Conservation (phyloP, 2,888 invertebrate genomes). For the Nasonia oneida region DNA sequence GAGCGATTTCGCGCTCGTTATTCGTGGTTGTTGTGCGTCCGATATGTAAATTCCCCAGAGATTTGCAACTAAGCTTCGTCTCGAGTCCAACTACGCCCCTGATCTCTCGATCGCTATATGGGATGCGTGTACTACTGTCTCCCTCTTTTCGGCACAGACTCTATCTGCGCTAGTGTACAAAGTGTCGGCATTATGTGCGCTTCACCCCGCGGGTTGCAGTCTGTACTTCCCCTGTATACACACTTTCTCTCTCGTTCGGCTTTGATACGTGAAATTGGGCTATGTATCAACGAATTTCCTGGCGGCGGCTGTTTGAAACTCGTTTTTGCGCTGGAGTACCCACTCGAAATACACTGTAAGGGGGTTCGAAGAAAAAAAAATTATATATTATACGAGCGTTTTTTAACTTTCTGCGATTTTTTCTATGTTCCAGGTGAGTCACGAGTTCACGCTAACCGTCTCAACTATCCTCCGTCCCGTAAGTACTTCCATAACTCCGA, state of each 20-base stretch:
- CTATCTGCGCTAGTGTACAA: neutral
- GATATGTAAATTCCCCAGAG: neutral
- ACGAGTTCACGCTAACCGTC: neutral
- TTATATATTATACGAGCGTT: neutral
- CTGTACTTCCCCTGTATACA: neutral
- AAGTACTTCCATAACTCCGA: neutral
- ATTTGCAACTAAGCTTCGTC: neutral
- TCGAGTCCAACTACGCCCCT: neutral
- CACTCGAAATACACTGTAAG: neutral
- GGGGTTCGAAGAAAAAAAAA: neutral
- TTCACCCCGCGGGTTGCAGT: neutral
- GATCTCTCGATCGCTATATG: neutral
- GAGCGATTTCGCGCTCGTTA: conserved; percentile 30
- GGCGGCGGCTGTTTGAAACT: neutral
- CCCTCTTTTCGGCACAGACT: neutral
- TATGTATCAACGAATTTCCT: neutral
- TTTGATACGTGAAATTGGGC: neutral
- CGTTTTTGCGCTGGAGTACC: neutral
- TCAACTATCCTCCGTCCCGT: neutral
- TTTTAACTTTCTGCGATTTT: neutral
- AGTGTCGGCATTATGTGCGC: neutral
- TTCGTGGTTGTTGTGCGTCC: conserved; percentile 24
- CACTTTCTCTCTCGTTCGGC: neutral
- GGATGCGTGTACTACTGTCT: neutral
- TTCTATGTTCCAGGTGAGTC: conserved; percentile 34